Base-by-base conservation (phyloP, 2,113 vertebrate species). In the Nyctibius bracteatus region DNA sequence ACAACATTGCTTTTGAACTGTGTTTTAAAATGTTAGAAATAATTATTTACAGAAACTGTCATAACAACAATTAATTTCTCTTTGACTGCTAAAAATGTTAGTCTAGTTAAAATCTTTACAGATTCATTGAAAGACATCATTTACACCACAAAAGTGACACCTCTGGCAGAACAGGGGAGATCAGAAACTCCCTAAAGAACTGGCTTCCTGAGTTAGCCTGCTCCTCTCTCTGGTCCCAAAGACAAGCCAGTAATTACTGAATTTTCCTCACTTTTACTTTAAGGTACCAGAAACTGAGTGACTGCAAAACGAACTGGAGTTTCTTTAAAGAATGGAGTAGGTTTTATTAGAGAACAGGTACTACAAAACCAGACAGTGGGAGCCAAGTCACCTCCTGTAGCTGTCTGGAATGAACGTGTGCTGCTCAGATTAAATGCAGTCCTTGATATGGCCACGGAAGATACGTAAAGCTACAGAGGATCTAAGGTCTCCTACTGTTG, bases 401-500 rank as follows among this genome's bases (percentile, higher is more conserved):
- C 68, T 96, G 52, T 84, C 86, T 71, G 88, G 52, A 81, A 74
- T 5, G 25, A 93, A 86, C 82, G 71, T 37, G 77, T 77, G 82
- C 49, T 66, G 66, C 83, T 82, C 80, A 68, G 65, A 91, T 75
- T 46, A 81, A 96, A 94, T 1, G 12, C 47, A 75, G 83, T n/a
- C 92, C 82, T 93, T 81, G 86, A 74, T 91, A 81, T 2, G 71
- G 47, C 75, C 92, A 59, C 49, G 93, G 55, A 94, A 95, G 88
- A 92, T 46, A 84, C 3, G 0, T 77, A 89, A 80, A 95, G 30
- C 92, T 84, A 46, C 88, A 81, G 73, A 93, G 72, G 90, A 96
- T 84, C 91, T 95, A 95, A 95, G 90, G 88, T 93, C 83, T 90
- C 96, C 94, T 90, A 89, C 90, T 94, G 93, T 62, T 95, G 71